Percentiles rank a stretch among this genome's conserved stretches.
These are phyloP conservation scores for Lateolabrax maculatus DNA, from an alignment of 2,797 vertebrate species.

Conservation along the genomic window DNA sequence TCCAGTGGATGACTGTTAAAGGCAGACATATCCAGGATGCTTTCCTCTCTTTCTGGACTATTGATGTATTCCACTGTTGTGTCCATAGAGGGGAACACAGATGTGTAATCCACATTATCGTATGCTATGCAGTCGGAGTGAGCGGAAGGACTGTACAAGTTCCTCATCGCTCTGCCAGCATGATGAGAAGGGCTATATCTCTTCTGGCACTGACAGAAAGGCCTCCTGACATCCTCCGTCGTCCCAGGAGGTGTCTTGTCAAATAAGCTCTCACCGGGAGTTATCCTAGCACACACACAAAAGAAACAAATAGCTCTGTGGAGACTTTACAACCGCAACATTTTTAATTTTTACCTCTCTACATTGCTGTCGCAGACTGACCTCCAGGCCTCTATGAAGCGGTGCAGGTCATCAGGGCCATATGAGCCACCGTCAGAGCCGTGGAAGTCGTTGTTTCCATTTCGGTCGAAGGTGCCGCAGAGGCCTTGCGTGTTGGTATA, in stretches of 20 bases:
- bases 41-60: constrained; percentile 62
- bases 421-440: constrained; percentile 54
- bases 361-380: constrained; percentile 37
- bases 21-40: constrained; percentile 60
- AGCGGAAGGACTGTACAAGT: constrained; percentile 47
- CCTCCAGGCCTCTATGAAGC: constrained; percentile 87
- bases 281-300: constrained; percentile 79
- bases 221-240: constrained; percentile 60
- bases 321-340: background rate
- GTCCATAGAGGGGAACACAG: constrained; percentile 85
- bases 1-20: constrained; percentile 49
- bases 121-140: constrained; percentile 75
- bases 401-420: constrained; percentile 50
- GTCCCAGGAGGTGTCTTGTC: constrained; percentile 75
- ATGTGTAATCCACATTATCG: constrained; percentile 84
- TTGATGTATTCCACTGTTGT: constrained; percentile 83
- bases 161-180: constrained; percentile 11
- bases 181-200: constrained; percentile 55
- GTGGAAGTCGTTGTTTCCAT: constrained; percentile 85
- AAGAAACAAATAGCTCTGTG: background rate
- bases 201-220: constrained; percentile 84
- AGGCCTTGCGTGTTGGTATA: constrained; percentile 85
- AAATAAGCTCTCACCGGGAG: constrained; percentile 87
- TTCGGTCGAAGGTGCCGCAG: constrained; percentile 86
- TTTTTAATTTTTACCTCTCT: too few relatives aligned